phyloP scores from a whole-genome alignment of 2,113 vertebrate species.

The rabbit (Oryctolagus cuniculus) region DNA sequence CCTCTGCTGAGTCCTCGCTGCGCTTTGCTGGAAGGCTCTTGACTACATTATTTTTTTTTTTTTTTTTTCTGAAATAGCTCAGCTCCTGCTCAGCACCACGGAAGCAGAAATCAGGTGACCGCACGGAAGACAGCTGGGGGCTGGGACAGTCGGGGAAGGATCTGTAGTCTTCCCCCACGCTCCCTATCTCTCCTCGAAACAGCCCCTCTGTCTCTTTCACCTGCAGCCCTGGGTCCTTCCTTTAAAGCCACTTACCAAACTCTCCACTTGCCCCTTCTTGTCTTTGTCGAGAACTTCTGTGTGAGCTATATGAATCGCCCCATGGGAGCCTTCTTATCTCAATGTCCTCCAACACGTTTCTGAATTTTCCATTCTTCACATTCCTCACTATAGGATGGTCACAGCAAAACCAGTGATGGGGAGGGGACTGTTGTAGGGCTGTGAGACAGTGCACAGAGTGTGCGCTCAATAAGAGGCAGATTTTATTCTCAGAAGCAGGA shows the following conservation, averaged over 20 bases:
- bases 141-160: background rate
- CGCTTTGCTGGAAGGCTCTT: constrained; percentile 11
- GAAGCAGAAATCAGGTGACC: constrained; percentile 45
- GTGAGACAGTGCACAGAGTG: background rate
- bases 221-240: background rate
- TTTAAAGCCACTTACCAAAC: background rate
- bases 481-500: background rate
- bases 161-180: no score
- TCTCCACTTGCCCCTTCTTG: no score
- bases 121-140: background rate
- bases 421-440: rapidly evolving
- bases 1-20: constrained; percentile 16
- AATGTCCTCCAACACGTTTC: background rate
- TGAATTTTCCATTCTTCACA: background rate
- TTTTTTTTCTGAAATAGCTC: constrained; percentile 17
- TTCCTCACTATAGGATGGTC: background rate
- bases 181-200: background rate
- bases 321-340: background rate
- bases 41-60: constrained; percentile 11
- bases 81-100: background rate
- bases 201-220: background rate
- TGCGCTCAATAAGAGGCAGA: background rate
- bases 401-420: background rate
- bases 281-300: background rate
- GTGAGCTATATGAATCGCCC: background rate